Evolutionary conservation across 1,140 invertebrate species (phyloP).

Genomic region (Drosophila azteca): DNA sequence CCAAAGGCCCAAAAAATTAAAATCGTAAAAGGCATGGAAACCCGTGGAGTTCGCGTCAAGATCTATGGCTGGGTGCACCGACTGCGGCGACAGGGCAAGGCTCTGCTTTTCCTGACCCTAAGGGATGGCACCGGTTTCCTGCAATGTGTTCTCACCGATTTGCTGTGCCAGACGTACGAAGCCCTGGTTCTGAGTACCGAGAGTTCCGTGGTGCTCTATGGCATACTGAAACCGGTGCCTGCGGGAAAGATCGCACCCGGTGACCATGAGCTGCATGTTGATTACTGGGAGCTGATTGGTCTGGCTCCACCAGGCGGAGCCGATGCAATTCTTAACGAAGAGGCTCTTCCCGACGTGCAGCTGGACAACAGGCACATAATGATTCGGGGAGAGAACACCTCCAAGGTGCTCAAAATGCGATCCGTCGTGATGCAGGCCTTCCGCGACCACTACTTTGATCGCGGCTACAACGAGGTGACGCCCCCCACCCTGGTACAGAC

Average conservation of each 20-base stretch:
- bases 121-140: conserved; percentile 98
- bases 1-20: conserved; percentile 90
- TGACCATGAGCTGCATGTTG: conserved; percentile 95
- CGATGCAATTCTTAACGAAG: conserved; percentile 98
- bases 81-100: conserved; percentile 95
- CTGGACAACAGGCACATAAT: conserved; percentile 99
- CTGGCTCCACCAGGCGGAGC: conserved; percentile 96
- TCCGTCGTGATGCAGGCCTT: conserved; percentile 96
- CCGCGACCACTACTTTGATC: conserved; percentile 93
- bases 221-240: conserved; percentile 91
- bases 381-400: conserved; percentile 99
- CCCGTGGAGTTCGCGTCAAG: conserved; percentile 89
- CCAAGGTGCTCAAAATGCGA: conserved; percentile 94
- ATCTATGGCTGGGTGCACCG: conserved; percentile 98
- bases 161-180: conserved; percentile 96
- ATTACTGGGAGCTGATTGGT: conserved; percentile 97
- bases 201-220: conserved; percentile 93
- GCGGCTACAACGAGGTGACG: conserved; percentile 95
- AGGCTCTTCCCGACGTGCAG: conserved; percentile 97
- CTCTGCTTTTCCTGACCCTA: conserved; percentile 96
- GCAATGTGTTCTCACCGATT: conserved; percentile 95
- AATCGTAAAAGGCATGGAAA: conserved; percentile 87
- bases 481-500: conserved; percentile 98
- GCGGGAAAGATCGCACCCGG: conserved; percentile 98
- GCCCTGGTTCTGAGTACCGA: conserved; percentile 96